Percentiles rank a stretch among this genome's conserved stretches.
These are phyloP conservation scores for Pseudomyrmex cubaensis DNA, from an alignment of 1,140 invertebrate species.

Conservation along the genomic window DNA sequence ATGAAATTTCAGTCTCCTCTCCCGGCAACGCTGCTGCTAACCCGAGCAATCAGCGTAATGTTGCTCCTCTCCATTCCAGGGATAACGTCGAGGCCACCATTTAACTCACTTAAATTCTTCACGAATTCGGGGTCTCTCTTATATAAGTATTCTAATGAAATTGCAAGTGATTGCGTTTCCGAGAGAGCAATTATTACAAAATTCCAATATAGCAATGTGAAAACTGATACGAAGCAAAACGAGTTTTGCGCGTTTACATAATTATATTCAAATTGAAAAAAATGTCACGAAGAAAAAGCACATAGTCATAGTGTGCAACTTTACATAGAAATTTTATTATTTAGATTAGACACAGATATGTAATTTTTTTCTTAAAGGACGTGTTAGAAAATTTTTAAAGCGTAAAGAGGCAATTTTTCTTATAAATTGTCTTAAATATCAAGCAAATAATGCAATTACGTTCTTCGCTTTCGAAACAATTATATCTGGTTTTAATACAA, in stretches of 20 bases:
- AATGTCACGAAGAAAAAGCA: too few species aligned
- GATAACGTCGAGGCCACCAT: conserved; percentile 36
- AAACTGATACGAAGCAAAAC: too few species aligned
- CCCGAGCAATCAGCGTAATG: conserved; percentile 57
- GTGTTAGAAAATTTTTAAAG: background rate
- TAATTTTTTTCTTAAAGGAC: background rate
- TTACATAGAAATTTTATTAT: background rate
- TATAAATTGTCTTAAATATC: background rate
- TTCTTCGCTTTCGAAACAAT: conserved; percentile 11
- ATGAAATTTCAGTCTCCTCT: conserved; percentile 60
- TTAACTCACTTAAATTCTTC: conserved; percentile 45
- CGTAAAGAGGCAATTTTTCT: background rate
- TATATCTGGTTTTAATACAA: background rate
- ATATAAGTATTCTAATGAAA: background rate
- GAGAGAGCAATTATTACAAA: background rate
- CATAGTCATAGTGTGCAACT: too few species aligned
- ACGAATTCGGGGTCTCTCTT: conserved; percentile 23
- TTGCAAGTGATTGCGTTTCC: conserved; percentile 36
- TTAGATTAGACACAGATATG: background rate
- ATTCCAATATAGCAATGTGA: background rate
- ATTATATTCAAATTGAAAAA: too few species aligned
- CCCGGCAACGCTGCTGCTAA: conserved; percentile 28
- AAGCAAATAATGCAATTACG: background rate
- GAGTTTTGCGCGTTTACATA: too few species aligned
- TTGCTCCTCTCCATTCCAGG: conserved; percentile 40